Evolutionary conservation across 2,113 vertebrate genomes (phyloP).

Genomic region (Sclerurus mexicanus): DNA sequence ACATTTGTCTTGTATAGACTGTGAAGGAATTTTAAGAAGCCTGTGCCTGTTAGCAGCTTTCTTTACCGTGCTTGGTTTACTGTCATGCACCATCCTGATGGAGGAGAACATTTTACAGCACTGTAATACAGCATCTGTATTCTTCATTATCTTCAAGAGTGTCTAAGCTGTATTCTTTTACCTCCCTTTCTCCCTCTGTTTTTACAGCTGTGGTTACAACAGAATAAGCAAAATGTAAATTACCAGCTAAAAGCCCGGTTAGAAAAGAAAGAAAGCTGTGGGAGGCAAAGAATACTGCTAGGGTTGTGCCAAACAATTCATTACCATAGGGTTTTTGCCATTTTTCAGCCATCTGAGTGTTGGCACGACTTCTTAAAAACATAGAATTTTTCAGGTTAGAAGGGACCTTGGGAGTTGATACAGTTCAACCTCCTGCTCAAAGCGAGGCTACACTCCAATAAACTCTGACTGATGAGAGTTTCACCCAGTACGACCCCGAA

Average conservation of each 20-base stretch:
- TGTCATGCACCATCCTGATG: not conserved
- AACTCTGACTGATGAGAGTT: not conserved
- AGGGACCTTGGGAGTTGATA: not conserved
- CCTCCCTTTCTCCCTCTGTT: not conserved
- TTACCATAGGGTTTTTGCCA: not conserved
- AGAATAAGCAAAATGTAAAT: not conserved
- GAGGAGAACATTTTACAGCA: not conserved
- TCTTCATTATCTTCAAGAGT: not conserved
- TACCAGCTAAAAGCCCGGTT: not conserved
- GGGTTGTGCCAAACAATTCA: not conserved
- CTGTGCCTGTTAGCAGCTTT: not conserved
- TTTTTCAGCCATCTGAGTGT: not conserved
- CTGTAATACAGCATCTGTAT: not conserved
- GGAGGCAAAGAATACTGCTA: not conserved
- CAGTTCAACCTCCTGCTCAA: not conserved
- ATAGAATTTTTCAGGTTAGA: not conserved
- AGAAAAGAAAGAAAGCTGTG: not conserved
- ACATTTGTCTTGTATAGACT: conserved; percentile 1
- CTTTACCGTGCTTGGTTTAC: not conserved
- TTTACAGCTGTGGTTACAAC: not conserved
- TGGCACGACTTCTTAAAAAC: not conserved
- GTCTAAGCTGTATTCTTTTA: not conserved
- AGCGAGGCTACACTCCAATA: not conserved
- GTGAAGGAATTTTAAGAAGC: not conserved
- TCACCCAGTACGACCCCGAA: not conserved